Evolutionary conservation across 2,797 vertebrate genomes (phyloP).

Genomic region (Lepilemur ruficaudatus): DNA sequence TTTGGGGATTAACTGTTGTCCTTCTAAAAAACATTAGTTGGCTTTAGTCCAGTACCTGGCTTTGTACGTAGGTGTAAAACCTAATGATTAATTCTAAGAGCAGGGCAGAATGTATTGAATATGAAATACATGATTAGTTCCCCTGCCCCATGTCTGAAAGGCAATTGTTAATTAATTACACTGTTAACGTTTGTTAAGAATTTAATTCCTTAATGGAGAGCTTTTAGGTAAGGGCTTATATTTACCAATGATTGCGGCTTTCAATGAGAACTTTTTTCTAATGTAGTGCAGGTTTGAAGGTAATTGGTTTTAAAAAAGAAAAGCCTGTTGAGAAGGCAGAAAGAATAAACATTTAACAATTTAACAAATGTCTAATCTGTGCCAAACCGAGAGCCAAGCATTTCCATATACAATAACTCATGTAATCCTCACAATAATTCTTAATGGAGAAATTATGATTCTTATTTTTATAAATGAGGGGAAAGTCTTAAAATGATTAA

Average conservation of each 20-base stretch:
- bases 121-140: neutral
- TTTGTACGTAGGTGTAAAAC: neutral
- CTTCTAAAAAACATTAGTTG: neutral
- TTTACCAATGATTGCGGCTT: conserved; percentile 1
- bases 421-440: neutral
- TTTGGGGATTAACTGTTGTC: neutral
- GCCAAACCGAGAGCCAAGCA: neutral
- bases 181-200: conserved; percentile 9
- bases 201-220: conserved; percentile 60
- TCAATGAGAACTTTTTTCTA: neutral
- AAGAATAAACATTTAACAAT: conserved; percentile 2
- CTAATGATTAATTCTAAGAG: neutral
- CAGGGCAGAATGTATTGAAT: neutral
- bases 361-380: neutral
- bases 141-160: neutral
- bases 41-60: neutral
- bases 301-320: conserved; percentile 51
- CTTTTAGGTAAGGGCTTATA: conserved; percentile 22
- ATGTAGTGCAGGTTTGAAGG: conserved; percentile 1
- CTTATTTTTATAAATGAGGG: neutral
- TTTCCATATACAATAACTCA: neutral
- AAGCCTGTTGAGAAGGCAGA: conserved; percentile 9
- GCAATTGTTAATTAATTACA: conserved; percentile 38
- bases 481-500: neutral
- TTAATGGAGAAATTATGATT: neutral